These are phyloP conservation scores for Acropternis orthonyx DNA, from an alignment of 2,797 vertebrate species.

Conservation along the genomic window DNA sequence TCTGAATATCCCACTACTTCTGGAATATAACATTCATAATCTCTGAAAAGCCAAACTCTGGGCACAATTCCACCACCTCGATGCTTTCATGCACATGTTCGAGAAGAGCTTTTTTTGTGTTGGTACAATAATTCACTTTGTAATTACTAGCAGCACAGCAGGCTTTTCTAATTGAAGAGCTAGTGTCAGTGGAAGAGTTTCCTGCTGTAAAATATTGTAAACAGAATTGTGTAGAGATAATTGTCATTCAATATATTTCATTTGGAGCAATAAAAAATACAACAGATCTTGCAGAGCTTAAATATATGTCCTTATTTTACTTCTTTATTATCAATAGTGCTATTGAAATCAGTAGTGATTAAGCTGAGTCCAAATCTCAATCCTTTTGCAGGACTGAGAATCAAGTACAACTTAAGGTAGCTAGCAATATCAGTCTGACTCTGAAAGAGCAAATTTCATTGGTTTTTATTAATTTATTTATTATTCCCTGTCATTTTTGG, in stretches of 20 bases:
- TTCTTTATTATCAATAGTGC: background rate
- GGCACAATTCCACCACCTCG: background rate
- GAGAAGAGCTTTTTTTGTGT: conserved; percentile 9
- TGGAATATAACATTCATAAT: background rate
- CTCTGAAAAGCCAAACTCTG: background rate
- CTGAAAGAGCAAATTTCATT: background rate
- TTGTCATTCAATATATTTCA: background rate
- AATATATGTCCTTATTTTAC: background rate
- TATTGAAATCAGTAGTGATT: background rate
- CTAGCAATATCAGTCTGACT: background rate
- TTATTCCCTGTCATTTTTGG: background rate
- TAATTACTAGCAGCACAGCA: background rate
- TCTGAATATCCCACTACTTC: background rate
- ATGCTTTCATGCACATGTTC: background rate
- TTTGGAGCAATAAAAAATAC: background rate
- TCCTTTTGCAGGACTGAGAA: background rate
- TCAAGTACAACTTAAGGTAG: background rate
- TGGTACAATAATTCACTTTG: background rate
- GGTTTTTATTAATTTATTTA: too few relatives aligned
- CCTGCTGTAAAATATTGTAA: background rate
- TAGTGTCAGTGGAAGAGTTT: background rate
- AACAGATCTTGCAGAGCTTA: background rate
- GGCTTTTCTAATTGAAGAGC: background rate
- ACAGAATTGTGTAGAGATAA: background rate
- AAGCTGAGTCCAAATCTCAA: background rate